phyloP scores from a whole-genome alignment of 2,113 vertebrate species.

The Stegostoma tigrinum region DNA sequence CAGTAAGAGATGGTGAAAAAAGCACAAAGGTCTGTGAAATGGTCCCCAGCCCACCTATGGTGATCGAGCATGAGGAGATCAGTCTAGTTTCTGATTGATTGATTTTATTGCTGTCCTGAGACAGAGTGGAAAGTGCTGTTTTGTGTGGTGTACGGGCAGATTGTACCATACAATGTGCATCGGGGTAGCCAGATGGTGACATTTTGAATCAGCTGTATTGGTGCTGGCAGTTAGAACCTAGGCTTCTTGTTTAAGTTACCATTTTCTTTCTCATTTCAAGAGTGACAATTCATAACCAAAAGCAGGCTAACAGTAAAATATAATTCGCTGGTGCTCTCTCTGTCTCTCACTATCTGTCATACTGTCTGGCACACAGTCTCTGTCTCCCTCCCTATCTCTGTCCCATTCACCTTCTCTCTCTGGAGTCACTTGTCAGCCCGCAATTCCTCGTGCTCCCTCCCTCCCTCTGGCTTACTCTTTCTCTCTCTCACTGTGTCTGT shows the following conservation, averaged over 20 bases:
- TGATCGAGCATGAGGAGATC: not conserved
- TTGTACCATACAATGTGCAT: too few species aligned
- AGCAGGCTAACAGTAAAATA: not conserved
- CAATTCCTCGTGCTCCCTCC: not conserved
- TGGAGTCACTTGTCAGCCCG: not conserved
- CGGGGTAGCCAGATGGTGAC: too few species aligned
- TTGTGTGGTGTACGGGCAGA: too few species aligned
- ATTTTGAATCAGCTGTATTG: not conserved
- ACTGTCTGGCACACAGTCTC: not conserved
- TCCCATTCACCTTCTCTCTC: not conserved
- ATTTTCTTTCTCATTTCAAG: not conserved
- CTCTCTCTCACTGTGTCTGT: not conserved
- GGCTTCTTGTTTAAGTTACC: not conserved
- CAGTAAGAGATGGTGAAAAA: not conserved
- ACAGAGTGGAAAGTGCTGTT: too few species aligned
- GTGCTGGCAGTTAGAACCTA: not conserved
- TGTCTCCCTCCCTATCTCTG: not conserved
- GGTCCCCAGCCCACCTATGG: not conserved
- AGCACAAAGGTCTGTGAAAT: not conserved
- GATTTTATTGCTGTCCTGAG: too few species aligned
- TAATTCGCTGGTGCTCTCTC: not conserved
- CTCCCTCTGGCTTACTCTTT: not conserved
- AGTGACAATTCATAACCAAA: not conserved
- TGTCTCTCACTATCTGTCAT: not conserved
- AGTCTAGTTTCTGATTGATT: too few species aligned